Percentiles rank a stretch among this genome's conserved stretches.
Conservation (phyloP, 2,888 invertebrate species). For the Nemoura dubitans region DNA sequence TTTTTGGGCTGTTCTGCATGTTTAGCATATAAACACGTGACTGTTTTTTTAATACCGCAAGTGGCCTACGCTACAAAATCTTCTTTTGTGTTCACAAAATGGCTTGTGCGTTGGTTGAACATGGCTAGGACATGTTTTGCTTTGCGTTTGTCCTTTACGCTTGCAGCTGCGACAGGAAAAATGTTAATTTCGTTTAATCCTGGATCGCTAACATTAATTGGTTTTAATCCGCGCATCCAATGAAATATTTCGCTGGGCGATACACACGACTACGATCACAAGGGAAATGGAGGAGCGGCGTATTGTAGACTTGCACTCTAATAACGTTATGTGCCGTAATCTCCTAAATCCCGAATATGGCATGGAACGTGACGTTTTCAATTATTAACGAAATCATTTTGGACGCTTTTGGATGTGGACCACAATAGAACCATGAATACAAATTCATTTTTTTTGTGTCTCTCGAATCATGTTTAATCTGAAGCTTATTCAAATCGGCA, state of each 20-base stretch:
- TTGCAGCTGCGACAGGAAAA: neutral
- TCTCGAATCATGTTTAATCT: no score
- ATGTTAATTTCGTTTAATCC: conserved; percentile 4
- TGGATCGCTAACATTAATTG: neutral
- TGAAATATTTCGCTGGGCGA: neutral
- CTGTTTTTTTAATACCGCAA: neutral
- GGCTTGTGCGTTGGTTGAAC: no score
- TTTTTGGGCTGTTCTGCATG: no score
- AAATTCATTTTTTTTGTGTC: neutral
- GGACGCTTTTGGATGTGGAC: neutral
- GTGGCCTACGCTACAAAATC: no score
- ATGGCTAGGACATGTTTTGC: no score
- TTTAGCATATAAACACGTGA: no score
- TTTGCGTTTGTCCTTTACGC: no score
- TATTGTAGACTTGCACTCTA: neutral
- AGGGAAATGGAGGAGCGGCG: neutral
- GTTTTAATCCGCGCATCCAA: neutral
- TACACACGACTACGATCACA: neutral
- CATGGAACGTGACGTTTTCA: neutral
- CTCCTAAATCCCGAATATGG: neutral
- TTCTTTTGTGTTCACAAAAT: no score
- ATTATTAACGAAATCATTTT: neutral
- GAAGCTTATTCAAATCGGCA: no score
- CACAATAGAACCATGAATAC: neutral
- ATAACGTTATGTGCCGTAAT: neutral